Conservation (phyloP, 2,888 invertebrate species). For the Macrophya alboannulata region DNA sequence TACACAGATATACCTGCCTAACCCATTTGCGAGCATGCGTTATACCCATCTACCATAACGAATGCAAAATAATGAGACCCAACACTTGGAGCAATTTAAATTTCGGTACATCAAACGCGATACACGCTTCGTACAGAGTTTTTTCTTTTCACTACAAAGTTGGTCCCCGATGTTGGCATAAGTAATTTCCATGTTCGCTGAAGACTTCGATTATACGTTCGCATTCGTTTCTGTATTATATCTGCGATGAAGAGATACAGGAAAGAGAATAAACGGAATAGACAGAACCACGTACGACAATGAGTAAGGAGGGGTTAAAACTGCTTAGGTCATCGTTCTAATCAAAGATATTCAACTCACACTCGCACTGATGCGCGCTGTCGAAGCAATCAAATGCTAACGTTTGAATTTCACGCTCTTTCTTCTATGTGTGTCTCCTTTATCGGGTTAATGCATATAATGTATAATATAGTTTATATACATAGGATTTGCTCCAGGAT, state of each 20-base stretch:
- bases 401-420: constrained; percentile 42
- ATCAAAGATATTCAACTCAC: constrained; percentile 46
- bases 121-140: not conserved
- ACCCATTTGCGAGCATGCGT: not conserved
- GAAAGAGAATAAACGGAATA: not conserved
- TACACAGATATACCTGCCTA: not conserved
- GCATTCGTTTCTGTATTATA: not conserved
- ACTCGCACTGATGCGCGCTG: constrained; percentile 26
- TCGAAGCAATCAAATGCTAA: constrained; percentile 39
- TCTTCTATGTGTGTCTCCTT: not conserved
- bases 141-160: not conserved
- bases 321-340: constrained; percentile 41
- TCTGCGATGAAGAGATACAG: not conserved
- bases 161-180: not conserved
- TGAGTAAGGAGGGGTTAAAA: not conserved
- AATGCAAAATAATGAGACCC: constrained; percentile 36
- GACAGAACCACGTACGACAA: constrained; percentile 13
- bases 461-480: not conserved
- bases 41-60: not conserved
- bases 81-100: not conserved
- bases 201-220: not conserved
- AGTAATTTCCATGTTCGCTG: not conserved
- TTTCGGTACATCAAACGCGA: not conserved
- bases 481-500: not conserved
- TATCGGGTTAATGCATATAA: no score